A percentile compares a stretch with the other conserved stretches of the same genome.
phyloP scores from a whole-genome alignment of 1,140 invertebrate species.

The Penaeus vannamei region DNA sequence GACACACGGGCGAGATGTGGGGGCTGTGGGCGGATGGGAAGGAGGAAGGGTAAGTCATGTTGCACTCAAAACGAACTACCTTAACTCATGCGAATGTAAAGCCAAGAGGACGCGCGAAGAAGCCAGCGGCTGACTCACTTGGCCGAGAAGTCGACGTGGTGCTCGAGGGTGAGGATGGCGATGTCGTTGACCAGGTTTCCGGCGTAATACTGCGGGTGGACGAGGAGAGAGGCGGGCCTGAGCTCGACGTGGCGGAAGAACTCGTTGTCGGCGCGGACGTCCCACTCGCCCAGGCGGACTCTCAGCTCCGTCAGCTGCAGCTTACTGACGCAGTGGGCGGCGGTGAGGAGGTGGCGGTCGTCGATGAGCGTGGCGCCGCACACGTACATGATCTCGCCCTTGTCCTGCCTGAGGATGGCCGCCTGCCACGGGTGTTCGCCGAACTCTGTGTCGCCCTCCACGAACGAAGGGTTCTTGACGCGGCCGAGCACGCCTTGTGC shows the following conservation, averaged over 20 bases:
- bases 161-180: slow-evolving; percentile 85
- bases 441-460: slow-evolving; percentile 89
- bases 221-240: slow-evolving; percentile 82
- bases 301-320: slow-evolving; percentile 82
- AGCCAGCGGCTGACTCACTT: slow-evolving; percentile 65
- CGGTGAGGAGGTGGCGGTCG: slow-evolving; percentile 84
- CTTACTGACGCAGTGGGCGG: slow-evolving; percentile 82
- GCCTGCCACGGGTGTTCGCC: slow-evolving; percentile 94
- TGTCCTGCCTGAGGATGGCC: slow-evolving; percentile 90
- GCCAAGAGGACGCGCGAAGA: neutral
- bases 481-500: slow-evolving; percentile 69
- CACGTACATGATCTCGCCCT: slow-evolving; percentile 84
- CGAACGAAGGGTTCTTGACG: slow-evolving; percentile 70
- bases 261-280: slow-evolving; percentile 93
- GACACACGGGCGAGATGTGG: slow-evolving; percentile 73
- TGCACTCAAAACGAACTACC: neutral
- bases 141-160: slow-evolving; percentile 84
- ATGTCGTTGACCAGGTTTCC: slow-evolving; percentile 92
- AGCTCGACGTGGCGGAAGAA: slow-evolving; percentile 93
- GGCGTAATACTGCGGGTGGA: slow-evolving; percentile 92
- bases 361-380: slow-evolving; percentile 86
- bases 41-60: neutral
- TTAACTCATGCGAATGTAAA: neutral
- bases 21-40: slow-evolving; percentile 75
- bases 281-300: slow-evolving; percentile 93